Base-by-base conservation (phyloP, 1,140 invertebrate genomes). In the Drosophila albomicans region DNA sequence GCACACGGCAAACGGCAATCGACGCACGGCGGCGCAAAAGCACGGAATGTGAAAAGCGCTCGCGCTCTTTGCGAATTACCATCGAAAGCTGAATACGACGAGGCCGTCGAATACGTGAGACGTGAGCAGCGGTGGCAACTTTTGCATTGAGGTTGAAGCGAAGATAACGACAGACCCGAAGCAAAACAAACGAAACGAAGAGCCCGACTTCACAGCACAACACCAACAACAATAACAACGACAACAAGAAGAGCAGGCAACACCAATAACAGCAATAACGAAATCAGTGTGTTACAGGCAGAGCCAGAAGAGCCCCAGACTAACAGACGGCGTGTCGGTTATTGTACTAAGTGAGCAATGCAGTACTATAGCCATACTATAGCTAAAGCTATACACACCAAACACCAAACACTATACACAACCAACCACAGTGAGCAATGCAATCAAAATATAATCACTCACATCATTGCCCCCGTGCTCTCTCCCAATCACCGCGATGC, bases 401-500 rank as follows among this genome's bases (percentile, higher is more conserved):
- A 25, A 25, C 20, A 25, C 20, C 20, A 25, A 25, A 32, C 32
- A 32, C 32, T 32, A 8, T 38, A 38, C 10, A 38, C 85, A 89
- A 89, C 85, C 85, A 89, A 89, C 85, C 85, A 89, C 85, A 88
- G 85, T 88, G 84, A 88, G 84, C 84, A 89, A 88, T 88, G 84
- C 85, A 89, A 89, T 89, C 85, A 89, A 89, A 89, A 89, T 90
- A 89, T 89, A 89, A 89, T 89, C 85, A 89, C 85, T 89, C 85
- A 89, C 85, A 90, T 90, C 85, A 89, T 88, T 90, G 85, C 86
- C 85, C 85, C 85, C 86, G 86, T 89, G 86, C 85, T 89, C 85
- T 85, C 85, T 88, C 78, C 85, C 85, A 85, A 89, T 88, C 85
- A 88, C 85, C 85, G 81, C 86, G 78, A 89, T 81, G 85, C 86